A percentile compares a stretch with the other conserved stretches of the same genome.
Evolutionary conservation across 2,113 vertebrate genomes (phyloP).

Genomic region (Oncorhynchus tshawytscha): DNA sequence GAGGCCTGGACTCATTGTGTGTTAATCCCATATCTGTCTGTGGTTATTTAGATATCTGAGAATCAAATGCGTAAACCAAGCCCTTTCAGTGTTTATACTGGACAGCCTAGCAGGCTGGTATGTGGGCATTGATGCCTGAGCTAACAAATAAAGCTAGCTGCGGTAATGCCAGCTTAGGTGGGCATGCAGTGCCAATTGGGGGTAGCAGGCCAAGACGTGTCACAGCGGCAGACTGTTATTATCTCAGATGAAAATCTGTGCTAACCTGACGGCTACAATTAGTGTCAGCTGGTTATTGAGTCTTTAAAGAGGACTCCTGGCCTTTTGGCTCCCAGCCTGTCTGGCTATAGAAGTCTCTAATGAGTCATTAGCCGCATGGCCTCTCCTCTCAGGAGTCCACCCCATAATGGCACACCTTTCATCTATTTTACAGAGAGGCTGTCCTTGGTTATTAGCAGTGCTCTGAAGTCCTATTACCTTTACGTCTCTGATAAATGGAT

Average conservation of each 20-base stretch:
- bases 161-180: slow-evolving; percentile 38
- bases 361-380: slow-evolving; percentile 79
- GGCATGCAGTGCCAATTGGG: slow-evolving; percentile 58
- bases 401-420: slow-evolving; percentile 78
- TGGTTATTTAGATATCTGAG: slow-evolving; percentile 13
- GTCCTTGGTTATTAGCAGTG: slow-evolving; percentile 74
- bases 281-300: slow-evolving; percentile 79
- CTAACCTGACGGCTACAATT: slow-evolving; percentile 73
- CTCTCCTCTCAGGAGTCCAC: slow-evolving; percentile 71
- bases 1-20: slow-evolving; percentile 15
- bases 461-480: slow-evolving; percentile 78
- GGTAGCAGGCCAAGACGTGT: slow-evolving; percentile 64
- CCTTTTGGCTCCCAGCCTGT: slow-evolving; percentile 77
- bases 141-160: slow-evolving; percentile 12
- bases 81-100: slow-evolving; percentile 20
- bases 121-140: slow-evolving; percentile 31
- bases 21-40: slow-evolving; percentile 19
- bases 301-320: slow-evolving; percentile 75
- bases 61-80: slow-evolving; percentile 10
- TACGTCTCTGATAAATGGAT: slow-evolving; percentile 78
- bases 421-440: slow-evolving; percentile 77
- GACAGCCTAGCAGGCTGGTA: slow-evolving; percentile 16
- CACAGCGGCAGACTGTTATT: slow-evolving; percentile 74
- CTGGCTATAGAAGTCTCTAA: slow-evolving; percentile 77
- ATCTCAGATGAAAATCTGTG: slow-evolving; percentile 80